Conservation (phyloP, 2,797 vertebrate species). For the Graptemys geographica region DNA sequence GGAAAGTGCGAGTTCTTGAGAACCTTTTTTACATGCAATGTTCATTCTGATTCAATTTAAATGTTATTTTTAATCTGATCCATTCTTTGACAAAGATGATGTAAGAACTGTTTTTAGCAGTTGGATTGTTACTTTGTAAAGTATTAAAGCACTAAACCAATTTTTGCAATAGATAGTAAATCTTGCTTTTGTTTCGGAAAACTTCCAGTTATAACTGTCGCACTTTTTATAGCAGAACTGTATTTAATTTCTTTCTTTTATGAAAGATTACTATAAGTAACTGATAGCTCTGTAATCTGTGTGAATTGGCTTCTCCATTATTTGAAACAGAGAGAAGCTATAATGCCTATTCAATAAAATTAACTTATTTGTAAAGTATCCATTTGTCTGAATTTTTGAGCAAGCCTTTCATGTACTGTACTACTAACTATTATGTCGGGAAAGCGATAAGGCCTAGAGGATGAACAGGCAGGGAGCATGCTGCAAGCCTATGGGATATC, state of each 20-base stretch:
- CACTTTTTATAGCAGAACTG: slow-evolving; percentile 83
- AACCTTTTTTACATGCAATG: slow-evolving; percentile 67
- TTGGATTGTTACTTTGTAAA: slow-evolving; percentile 78
- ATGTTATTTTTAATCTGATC: slow-evolving; percentile 71
- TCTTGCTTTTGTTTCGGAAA: slow-evolving; percentile 81
- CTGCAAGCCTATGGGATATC: fast-evolving
- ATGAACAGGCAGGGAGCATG: background rate
- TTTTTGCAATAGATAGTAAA: slow-evolving; percentile 83
- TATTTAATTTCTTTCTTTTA: slow-evolving; percentile 84
- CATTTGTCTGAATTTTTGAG: slow-evolving; percentile 48
- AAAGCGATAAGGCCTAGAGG: fast-evolving
- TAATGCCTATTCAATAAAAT: slow-evolving; percentile 81
- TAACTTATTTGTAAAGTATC: slow-evolving; percentile 80
- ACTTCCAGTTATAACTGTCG: slow-evolving; percentile 78
- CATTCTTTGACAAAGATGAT: slow-evolving; percentile 70
- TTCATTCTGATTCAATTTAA: slow-evolving; percentile 59
- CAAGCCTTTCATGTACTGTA: background rate
- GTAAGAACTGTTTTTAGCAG: slow-evolving; percentile 76
- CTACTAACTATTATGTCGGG: background rate
- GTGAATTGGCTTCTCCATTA: slow-evolving; percentile 78
- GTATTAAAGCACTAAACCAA: slow-evolving; percentile 79
- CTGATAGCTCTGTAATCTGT: slow-evolving; percentile 80
- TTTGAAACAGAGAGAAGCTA: slow-evolving; percentile 78
- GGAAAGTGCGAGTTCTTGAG: slow-evolving; percentile 49
- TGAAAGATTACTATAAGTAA: slow-evolving; percentile 82